phyloP scores from a whole-genome alignment of 2,888 invertebrate genomes.

The Tromatobia lineatoria region DNA sequence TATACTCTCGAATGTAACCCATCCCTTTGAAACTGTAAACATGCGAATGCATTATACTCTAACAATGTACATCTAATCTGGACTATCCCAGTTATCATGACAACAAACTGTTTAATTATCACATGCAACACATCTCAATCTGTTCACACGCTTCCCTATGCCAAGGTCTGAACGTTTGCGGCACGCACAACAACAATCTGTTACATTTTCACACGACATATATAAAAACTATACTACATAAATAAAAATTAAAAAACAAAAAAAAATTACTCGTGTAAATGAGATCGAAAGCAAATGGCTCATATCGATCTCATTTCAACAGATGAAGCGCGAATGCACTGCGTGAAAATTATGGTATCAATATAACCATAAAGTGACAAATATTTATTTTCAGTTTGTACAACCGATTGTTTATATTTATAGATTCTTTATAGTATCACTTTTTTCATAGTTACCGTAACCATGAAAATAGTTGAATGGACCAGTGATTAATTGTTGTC shows the following conservation, averaged over 20 bases:
- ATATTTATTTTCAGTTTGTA: no score
- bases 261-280: constrained; percentile 4
- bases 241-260: neutral
- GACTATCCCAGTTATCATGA: neutral
- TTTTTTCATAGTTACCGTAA: no score
- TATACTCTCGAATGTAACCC: neutral
- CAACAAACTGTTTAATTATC: constrained; percentile 13
- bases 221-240: neutral
- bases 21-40: neutral
- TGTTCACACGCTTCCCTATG: constrained; percentile 1
- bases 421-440: no score
- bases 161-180: neutral
- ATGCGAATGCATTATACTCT: neutral
- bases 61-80: neutral
- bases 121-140: constrained; percentile 12
- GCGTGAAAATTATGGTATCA: no score
- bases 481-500: no score
- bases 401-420: no score
- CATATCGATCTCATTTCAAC: no score
- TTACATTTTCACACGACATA: neutral
- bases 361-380: no score
- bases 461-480: no score
- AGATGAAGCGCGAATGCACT: no score
- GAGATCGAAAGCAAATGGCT: no score
- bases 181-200: neutral